These are phyloP conservation scores for Vesta saturnalis DNA, from an alignment of 2,888 invertebrate genomes.

Conservation along the genomic window DNA sequence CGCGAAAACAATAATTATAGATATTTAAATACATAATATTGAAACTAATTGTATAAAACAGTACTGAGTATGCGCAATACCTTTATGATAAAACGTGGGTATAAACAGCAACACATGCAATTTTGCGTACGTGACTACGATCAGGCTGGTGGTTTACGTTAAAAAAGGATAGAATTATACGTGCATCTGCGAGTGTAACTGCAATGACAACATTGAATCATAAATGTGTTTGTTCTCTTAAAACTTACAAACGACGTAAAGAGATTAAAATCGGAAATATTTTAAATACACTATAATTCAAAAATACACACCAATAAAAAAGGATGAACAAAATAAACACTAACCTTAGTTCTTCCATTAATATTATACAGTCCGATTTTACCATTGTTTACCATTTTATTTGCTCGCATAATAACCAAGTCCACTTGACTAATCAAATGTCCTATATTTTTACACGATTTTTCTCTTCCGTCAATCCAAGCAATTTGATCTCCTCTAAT, in stretches of 20 bases:
- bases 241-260: too few species aligned
- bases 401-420: conserved; percentile 85
- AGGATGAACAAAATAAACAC: conserved; percentile 39
- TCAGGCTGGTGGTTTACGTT: conserved; percentile 50
- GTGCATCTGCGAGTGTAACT: background rate
- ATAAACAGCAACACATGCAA: conserved; percentile 21
- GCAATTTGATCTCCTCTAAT: conserved; percentile 92
- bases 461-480: conserved; percentile 86
- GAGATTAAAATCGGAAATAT: too few species aligned
- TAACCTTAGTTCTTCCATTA: conserved; percentile 90
- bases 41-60: too few species aligned
- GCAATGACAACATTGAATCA: background rate
- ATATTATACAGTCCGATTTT: conserved; percentile 88
- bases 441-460: conserved; percentile 78
- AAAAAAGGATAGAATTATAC: conserved; percentile 22
- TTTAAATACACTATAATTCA: too few species aligned
- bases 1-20: too few species aligned
- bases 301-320: background rate
- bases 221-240: too few species aligned
- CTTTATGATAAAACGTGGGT: conserved; percentile 3
- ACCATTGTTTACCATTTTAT: conserved; percentile 83
- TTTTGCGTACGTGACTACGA: conserved; percentile 62
- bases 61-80: too few species aligned
- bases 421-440: conserved; percentile 83
- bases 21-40: too few species aligned